Evolutionary conservation across 2,888 invertebrate species (phyloP).

Genomic region (Agonum fuliginosum): DNA sequence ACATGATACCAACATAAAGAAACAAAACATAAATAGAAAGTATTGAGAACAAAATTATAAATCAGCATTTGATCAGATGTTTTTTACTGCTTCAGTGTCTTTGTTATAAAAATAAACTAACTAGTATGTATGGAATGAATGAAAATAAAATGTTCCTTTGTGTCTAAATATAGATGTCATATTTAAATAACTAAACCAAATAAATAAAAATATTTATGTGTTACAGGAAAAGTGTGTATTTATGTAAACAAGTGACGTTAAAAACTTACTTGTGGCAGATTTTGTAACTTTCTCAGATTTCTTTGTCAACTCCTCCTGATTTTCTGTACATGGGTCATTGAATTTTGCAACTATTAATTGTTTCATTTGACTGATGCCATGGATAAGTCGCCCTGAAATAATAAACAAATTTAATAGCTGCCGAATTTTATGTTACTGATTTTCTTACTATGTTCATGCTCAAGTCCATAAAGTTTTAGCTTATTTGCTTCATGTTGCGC

Average conservation of each 20-base stretch:
- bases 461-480: conserved; percentile 93
- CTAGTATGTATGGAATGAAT: neutral
- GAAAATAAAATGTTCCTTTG: neutral
- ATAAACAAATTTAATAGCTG: conserved; percentile 67
- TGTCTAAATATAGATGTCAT: neutral
- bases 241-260: conserved; percentile 27
- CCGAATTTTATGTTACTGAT: conserved; percentile 12
- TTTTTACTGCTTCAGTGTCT: neutral
- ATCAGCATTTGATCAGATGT: no score
- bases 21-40: no score
- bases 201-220: conserved; percentile 17
- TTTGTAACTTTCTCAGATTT: conserved; percentile 83
- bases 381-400: conserved; percentile 82
- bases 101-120: conserved; percentile 1
- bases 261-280: conserved; percentile 81
- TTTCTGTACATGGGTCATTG: conserved; percentile 75
- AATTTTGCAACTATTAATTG: conserved; percentile 82
- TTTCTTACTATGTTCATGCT: conserved; percentile 93
- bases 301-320: conserved; percentile 79
- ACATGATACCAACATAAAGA: no score
- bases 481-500: conserved; percentile 99
- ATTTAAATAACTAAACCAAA: neutral
- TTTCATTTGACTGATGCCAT: conserved; percentile 86
- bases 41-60: no score
- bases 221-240: conserved; percentile 1